These are phyloP conservation scores for Pseudolycoriella hygida DNA, from an alignment of 2,888 invertebrate species.

Conservation along the genomic window DNA sequence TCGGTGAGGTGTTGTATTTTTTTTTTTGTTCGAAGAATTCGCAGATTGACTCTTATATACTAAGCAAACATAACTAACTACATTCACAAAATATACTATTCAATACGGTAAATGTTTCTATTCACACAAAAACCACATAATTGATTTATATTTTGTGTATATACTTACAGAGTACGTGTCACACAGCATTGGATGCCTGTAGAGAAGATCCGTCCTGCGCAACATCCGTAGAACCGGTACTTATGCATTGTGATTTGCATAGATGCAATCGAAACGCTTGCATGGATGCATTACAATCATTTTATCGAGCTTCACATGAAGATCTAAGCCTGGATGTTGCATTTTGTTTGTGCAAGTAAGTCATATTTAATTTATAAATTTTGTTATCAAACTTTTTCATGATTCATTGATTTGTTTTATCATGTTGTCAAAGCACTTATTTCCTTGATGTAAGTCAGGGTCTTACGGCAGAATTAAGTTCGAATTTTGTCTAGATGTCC, in stretches of 20 bases:
- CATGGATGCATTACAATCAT: constrained; percentile 70
- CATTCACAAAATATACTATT: no score
- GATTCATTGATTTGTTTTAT: not conserved
- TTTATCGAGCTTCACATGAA: constrained; percentile 65
- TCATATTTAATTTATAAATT: no score
- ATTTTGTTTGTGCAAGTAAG: constrained; percentile 86
- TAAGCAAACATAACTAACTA: no score
- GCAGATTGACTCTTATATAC: no score
- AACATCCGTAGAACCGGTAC: constrained; percentile 61
- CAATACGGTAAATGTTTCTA: no score
- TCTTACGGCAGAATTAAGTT: no score
- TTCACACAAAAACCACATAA: not conserved
- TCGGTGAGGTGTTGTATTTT: no score
- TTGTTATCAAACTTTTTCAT: constrained; percentile 1
- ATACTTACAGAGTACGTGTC: constrained; percentile 60
- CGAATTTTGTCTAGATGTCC: no score
- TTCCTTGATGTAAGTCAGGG: no score
- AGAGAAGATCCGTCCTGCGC: constrained; percentile 68
- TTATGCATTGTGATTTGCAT: constrained; percentile 61
- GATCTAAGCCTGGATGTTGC: constrained; percentile 79
- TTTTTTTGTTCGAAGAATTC: no score
- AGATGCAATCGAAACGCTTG: constrained; percentile 72
- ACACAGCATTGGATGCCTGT: constrained; percentile 64
- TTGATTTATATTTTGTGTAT: constrained; percentile 1
- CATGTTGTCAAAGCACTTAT: no score